Base-by-base conservation (phyloP, 2,888 invertebrate species). In the Cerastis rubricosa region DNA sequence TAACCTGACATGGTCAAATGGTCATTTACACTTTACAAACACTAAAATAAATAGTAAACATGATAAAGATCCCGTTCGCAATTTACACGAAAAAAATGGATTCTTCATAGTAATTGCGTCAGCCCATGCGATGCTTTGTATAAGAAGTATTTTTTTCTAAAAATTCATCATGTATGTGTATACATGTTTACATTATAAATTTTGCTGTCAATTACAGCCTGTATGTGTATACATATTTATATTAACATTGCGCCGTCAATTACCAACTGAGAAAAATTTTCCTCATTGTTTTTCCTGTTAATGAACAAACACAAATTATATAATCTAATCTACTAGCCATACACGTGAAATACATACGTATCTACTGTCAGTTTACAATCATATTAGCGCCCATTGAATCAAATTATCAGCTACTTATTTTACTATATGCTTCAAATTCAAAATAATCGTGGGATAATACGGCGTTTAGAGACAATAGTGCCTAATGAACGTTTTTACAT, bases 301-400 rank as follows among this genome's bases (percentile, higher is more conserved):
- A 22, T 25, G 0, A 54, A 69, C 12, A 57, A 47, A 35, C 17
- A 71, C 19, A 57, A 14, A 14, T 12, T 14, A n/a, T 22, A 49
- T 71, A 51, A 63, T 49, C 71, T 66, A 40, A 71, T 71, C 71
- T 40, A n/a, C 12, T 71, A 14, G 8, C 17, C 12, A 8, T 12
- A 11, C 35, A 19, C n/a, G 9, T 25, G 12, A 19, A n/a, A 17
- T 8, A 49, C 0, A 25, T 57, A 4, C 9, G 40, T 69, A 54
- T 35, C 22, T 35, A 5, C 35, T 61, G 35, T 35, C 61, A 22
- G 35, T 5, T 61, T 61, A 35, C 7, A 4, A 57, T 57, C 2
- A 25, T 25, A 19, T 40, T 22, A 63, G 22, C 40, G 3, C 8
- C 61, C 40, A 63, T 63, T 12, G 35, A 63, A 22, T 63, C 22